Conservation (phyloP, 2,888 invertebrate species). For the Scelioninae gen. 2 region DNA sequence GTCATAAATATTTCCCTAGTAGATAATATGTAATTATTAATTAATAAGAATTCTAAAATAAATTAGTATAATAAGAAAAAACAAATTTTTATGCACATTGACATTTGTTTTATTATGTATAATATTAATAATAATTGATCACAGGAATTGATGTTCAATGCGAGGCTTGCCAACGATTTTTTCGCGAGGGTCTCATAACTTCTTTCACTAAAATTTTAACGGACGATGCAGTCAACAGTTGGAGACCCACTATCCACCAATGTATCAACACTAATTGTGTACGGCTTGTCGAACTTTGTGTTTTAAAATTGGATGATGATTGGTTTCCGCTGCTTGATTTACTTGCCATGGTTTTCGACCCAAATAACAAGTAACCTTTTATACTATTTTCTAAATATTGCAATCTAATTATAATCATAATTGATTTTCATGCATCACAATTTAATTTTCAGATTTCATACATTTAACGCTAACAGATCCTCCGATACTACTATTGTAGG, state of each 20-base stretch:
- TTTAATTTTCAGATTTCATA: constrained; percentile 83
- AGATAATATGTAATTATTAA: too few species aligned
- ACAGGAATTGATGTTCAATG: constrained; percentile 91
- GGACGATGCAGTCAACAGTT: constrained; percentile 97
- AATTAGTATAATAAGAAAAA: too few species aligned
- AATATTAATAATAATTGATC: too few species aligned
- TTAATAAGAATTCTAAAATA: too few species aligned
- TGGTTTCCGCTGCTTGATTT: constrained; percentile 95
- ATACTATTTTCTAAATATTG: too few species aligned
- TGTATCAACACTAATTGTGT: constrained; percentile 96
- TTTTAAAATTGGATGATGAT: constrained; percentile 91
- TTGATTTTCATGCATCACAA: background rate
- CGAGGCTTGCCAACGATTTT: constrained; percentile 94
- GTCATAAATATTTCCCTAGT: too few species aligned
- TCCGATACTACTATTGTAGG: constrained; percentile 85
- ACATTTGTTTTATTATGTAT: background rate
- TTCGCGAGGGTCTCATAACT: constrained; percentile 93
- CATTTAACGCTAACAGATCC: constrained; percentile 86
- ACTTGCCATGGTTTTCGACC: constrained; percentile 95
- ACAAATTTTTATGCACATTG: too few species aligned
- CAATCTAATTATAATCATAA: too few species aligned
- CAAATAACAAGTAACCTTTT: constrained; percentile 95
- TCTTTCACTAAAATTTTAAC: constrained; percentile 98
- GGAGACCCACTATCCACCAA: constrained; percentile 97
- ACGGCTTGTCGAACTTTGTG: constrained; percentile 93